Base-by-base conservation (phyloP, 2,797 vertebrate species). In the Potorous gilbertii region DNA sequence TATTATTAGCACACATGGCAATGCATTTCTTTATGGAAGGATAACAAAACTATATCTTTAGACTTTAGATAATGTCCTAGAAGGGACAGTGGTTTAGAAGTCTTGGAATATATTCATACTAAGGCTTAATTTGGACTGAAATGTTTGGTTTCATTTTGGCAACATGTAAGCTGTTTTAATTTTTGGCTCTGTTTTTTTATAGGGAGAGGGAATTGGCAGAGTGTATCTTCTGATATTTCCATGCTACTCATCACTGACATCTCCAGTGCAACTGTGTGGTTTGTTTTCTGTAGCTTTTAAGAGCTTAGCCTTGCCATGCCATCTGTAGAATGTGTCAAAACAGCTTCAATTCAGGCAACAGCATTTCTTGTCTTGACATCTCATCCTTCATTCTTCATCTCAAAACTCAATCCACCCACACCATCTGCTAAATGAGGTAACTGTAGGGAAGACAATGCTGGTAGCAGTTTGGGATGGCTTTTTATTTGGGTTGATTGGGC, bases 311-410 rank as follows among this genome's bases (percentile, higher is more conserved):
- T 24, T 0, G 56, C 6, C 90, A 90, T 90, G 3, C 54, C 90
- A 81, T 93, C 56, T 96, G 94, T 90, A 11, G 29, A 1, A 9
- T 4, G 0, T 92, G 92, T 95, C 94, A 95, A n/a, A 91, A 95
- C 93, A 1, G 1, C 91, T 56, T 74, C 18, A 28, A n/a, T 81
- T 16, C 52, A 91, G 89, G 55, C 91, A 56, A 90, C n/a, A 0
- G 3, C 0, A 0, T 16, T 94, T 92, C 66, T 40, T 2, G 34
- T 31, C 89, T 92, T 95, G 96, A 96, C 97, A 89, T 95, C 92
- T 95, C 92, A 92, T 97, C 93, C 96, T 57, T 96, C 94, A 92
- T 93, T 94, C 92, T 91, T 92, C 40, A 55, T 90, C 74, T 96
- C 34, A 92, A 90, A 95, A 95, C 96, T 90, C 10, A 0, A 81